A percentile compares a stretch with the other conserved stretches of the same genome.
Conservation (phyloP, 2,888 invertebrate genomes). For the Unio pictorum region DNA sequence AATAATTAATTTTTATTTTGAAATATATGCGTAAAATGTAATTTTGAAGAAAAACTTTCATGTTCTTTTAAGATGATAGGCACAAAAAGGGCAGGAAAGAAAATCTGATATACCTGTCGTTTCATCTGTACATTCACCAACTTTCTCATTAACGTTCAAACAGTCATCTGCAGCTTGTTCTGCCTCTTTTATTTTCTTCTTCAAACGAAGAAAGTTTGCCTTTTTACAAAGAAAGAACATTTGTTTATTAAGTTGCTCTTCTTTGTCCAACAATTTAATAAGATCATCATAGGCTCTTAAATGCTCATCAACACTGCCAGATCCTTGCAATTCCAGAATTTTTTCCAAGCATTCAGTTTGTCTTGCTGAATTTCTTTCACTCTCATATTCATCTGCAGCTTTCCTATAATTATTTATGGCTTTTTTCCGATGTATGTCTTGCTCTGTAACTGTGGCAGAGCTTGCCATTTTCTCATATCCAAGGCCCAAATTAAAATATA, state of each 20-base stretch:
- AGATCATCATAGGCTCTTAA: too few relatives aligned
- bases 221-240: conserved; percentile 33
- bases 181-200: conserved; percentile 13
- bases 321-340: conserved; percentile 23
- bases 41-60: too few relatives aligned
- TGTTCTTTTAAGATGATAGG: too few relatives aligned
- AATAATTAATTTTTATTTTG: too few relatives aligned
- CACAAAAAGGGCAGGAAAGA: too few relatives aligned
- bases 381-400: conserved; percentile 50
- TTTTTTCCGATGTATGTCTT: conserved; percentile 21
- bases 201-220: conserved; percentile 21
- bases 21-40: too few relatives aligned
- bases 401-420: conserved; percentile 48
- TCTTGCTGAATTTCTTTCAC: conserved; percentile 40
- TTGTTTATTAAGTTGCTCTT: conserved; percentile 14
- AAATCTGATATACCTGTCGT: too few relatives aligned
- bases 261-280: too few relatives aligned
- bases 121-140: not conserved
- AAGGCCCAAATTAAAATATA: conserved; percentile 63
- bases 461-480: conserved; percentile 49
- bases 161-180: conserved; percentile 25
- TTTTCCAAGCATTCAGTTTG: conserved; percentile 40
- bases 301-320: conserved; percentile 5
- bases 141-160: conserved; percentile 16
- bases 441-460: too few relatives aligned